Evolutionary conservation across 2,888 invertebrate genomes (phyloP), one percentile per base, ranked within the genome.

Genomic region (Psylliodes chrysocephalus): DNA sequence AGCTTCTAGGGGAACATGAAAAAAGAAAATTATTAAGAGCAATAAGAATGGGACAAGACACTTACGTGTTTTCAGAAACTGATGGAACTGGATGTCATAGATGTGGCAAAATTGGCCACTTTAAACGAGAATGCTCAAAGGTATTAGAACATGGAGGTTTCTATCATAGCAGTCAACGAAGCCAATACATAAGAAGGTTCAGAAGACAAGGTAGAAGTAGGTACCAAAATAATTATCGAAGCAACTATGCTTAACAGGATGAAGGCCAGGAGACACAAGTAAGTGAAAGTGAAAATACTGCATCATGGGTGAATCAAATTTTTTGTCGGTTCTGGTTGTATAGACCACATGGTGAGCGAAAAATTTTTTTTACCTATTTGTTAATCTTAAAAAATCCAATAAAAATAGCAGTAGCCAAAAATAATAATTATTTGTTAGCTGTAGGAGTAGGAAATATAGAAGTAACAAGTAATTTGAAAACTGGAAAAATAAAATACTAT

Each of bases 401-500:
- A 52, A 49, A 62, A 55, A 55, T 51, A 19, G 40, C 55, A 17
- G 42, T 54, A 33, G 60, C 60, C 4, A 53, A 61, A 47, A 60
- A 44, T 28, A 22, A 44, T 18, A 44, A 55, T 5, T 15, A 14
- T 55, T 14, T 56, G 18, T 7, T 1, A n/a, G 40, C 14, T 14
- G 28, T 30, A 30, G 46, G 33, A 25, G 56, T 57, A n/a, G 47
- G 56, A 30, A 57, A 57, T 30, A 46, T 57, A 8, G 33, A 35
- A 30, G 46, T 42, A 15, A 42, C 15, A 42, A 51, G 51, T 35
- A 35, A 33, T 51, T 66, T 68, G 25, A 46, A 33, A 35, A 61
- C 49, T 14, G 40, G 62, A 53, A 60, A 62, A 59, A 57, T 63
- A 61, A 18, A 68, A 63, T 63, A 49, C 19, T 42, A 55, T 70